A percentile compares a stretch with the other conserved stretches of the same genome.
phyloP scores from a whole-genome alignment of 2,797 vertebrate species.

The Acridotheres tristis region DNA sequence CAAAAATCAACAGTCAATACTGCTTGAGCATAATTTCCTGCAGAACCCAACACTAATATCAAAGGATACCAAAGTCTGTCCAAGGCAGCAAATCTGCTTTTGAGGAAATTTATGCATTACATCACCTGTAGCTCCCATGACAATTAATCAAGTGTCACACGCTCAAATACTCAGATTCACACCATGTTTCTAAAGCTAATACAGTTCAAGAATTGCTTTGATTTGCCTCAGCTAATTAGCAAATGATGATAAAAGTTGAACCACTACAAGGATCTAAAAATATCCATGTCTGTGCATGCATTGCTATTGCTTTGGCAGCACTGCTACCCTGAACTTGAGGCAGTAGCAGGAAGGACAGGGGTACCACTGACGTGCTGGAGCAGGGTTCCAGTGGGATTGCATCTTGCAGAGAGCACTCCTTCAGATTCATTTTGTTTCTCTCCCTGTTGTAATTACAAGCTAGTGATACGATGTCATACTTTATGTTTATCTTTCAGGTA shows the following conservation, averaged over 20 bases:
- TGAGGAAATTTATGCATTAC: not conserved
- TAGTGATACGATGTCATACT: not conserved
- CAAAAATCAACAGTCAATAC: not conserved
- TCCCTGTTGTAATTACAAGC: not conserved
- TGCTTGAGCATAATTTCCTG: not conserved
- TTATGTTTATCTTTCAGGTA: slow-evolving; percentile 81
- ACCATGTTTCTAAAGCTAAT: not conserved
- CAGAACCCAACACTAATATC: not conserved
- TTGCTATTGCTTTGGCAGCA: not conserved
- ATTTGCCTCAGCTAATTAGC: not conserved
- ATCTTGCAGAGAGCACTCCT: not conserved
- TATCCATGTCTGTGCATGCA: not conserved
- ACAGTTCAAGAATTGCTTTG: not conserved
- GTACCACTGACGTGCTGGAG: not conserved
- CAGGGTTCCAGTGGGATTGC: not conserved
- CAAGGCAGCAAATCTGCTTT: not conserved
- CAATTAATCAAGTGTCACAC: not conserved
- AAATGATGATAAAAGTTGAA: not conserved
- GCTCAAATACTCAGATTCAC: not conserved
- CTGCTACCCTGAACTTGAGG: not conserved
- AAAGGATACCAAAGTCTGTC: not conserved
- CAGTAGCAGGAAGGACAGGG: not conserved
- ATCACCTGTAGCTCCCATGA: not conserved
- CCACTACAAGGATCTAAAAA: not conserved
- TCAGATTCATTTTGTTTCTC: not conserved